Evolutionary conservation across 2,888 invertebrate species (phyloP).

Genomic region (Unio delphinus): DNA sequence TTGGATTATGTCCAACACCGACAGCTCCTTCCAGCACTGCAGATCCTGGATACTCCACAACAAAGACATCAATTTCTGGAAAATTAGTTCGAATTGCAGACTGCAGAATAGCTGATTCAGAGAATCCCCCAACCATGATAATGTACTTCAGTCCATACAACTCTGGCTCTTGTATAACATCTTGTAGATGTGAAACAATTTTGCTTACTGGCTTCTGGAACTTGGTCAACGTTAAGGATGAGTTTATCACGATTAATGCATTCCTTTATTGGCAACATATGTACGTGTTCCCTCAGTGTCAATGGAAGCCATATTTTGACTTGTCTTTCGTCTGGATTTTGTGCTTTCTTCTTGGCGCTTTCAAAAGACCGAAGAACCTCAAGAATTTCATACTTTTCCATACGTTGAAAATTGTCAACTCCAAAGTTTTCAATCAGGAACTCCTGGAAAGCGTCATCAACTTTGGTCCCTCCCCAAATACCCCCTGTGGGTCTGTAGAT

Average conservation of each 20-base stretch:
- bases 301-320: conserved; percentile 9
- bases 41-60: conserved; percentile 5
- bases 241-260: conserved; percentile 12
- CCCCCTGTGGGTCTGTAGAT: conserved; percentile 13
- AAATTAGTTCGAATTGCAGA: conserved; percentile 4
- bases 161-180: not conserved
- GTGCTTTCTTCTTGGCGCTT: conserved; percentile 9
- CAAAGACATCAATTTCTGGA: not conserved
- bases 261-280: not conserved
- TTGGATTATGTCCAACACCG: conserved; percentile 4
- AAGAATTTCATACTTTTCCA: conserved; percentile 4
- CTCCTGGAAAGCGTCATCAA: conserved; percentile 13
- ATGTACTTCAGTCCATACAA: not conserved
- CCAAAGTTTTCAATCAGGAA: conserved; percentile 6
- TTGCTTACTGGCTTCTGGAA: not conserved
- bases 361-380: conserved; percentile 14
- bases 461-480: conserved; percentile 17
- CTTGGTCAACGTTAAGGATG: conserved; percentile 7
- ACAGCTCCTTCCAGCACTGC: conserved; percentile 15
- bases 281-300: conserved; percentile 2
- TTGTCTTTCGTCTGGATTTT: conserved; percentile 5
- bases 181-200: conserved; percentile 9
- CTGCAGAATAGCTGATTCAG: conserved; percentile 11
- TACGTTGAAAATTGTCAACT: not conserved
- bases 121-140: conserved; percentile 14